Base-by-base conservation (phyloP, 2,113 vertebrate genomes). In the Muntiacus muntjak region DNA sequence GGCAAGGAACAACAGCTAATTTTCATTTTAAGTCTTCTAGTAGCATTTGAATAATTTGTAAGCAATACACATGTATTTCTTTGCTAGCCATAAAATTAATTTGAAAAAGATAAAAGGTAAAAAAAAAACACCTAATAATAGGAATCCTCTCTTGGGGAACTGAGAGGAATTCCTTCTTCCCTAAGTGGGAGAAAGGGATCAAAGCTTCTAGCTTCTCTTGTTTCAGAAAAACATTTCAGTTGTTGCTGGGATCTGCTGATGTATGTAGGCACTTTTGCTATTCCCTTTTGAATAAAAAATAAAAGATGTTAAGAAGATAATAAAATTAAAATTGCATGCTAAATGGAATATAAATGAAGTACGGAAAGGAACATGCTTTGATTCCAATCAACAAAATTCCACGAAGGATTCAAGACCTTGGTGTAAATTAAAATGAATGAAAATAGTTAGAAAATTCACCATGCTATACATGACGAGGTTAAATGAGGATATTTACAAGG, bases 331-430 rank as follows among this genome's bases (percentile, higher is more conserved):
- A 97, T 58, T 30, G 1, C 67, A 95, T 9, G 52, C 6, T 83
- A 92, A 96, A 91, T 96, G 33, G 85, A 97, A 94, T 95, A 87
- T 62, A 97, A 78, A 97, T 96, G 91, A 97, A 94, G 50, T 87
- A 78, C 13, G 58, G 82, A 97, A 96, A 96, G 91, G 83, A 97
- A 93, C 83, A 28, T 7, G 58, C 15, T 86, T 92, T 40, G 47
- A n/a, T 96, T 97, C 82, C 79, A 95, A 90, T 96, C 71, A 92
- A 92, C 64, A 95, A 94, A 96, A 92, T 87, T 82, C 28, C 54
- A 91, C 79, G 62, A 88, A 94, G 82, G 30, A 30, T 64, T 97
- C 40, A 96, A 67, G 62, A 97, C 33, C 76, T 71, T 91, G 52
- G 7, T 91, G 95, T 96, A 13, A 97, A 93, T 85, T 76, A 60